Base-by-base conservation (phyloP, 2,888 invertebrate species). In the Boloria euphrosyne region DNA sequence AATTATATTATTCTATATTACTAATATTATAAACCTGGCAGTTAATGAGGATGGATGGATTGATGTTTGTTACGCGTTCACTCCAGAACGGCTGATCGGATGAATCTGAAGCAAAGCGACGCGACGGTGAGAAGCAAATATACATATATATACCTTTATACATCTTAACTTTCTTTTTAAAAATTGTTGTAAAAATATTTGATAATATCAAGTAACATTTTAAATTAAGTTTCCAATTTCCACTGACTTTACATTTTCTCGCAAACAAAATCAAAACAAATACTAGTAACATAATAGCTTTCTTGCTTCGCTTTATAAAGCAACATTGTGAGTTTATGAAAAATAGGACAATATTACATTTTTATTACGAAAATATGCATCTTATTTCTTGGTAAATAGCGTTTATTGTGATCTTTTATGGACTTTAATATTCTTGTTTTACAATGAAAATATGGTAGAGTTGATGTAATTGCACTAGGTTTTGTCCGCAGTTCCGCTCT, bases 281-380 rank as follows among this genome's bases (percentile, higher is more conserved):
- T 27, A 49, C 43, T 16, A 57, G 47, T 50, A 53, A 43, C 49
- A n/a, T 27, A 63, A 57, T 44, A 55, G 55, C 49, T 27, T 22
- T 18, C 38, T 27, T 31, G 43, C 22, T 38, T 55, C 59, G 50
- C 63, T 27, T 55, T 43, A 55, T 50, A 63, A 43, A 55, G 17
- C 49, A 61, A 66, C 66, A 62, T 66, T 66, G 61, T 66, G 49
- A 47, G 31, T 55, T 61, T 66, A 66, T 62, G 61, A 57, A 50
- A 27, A 49, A 65, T 54, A 49, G 50, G 43, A 47, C 31, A 63
- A 63, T 63, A 57, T 44, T 66, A 62, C 66, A 17, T 38, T 66
- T 55, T 66, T 55, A 55, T 63, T 27, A 55, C 61, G 50, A 43
- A 44, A 57, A 44, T 62, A 52, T 65, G 16, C 54, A 44, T 50